Base-by-base conservation (phyloP, 2,888 invertebrate species). In the Drosophila kokeensis region DNA sequence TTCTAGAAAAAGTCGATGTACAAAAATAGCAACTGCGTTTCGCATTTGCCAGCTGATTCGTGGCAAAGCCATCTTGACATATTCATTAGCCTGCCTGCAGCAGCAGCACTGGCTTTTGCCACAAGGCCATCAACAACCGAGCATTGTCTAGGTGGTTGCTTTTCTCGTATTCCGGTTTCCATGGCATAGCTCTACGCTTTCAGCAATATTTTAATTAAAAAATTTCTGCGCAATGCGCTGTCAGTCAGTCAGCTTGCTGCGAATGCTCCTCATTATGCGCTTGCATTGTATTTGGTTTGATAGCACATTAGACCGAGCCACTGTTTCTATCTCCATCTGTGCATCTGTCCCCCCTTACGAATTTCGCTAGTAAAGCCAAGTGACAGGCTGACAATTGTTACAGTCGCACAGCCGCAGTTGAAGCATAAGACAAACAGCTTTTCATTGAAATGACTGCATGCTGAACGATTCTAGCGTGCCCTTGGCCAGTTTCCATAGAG, bases 191-290 rank as follows among this genome's bases (percentile, higher is more conserved):
- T 74, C 75, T 70, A 78, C 66, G 34, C 72, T 66, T 30, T 75
- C 65, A 45, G 78, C 82, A 77, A 86, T 86, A 85, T 86, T 86
- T 86, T 87, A 86, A 87, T 86, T 87, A 83, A 87, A 86, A 81
- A 87, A 79, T 83, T 71, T 75, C 73, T 78, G 73, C 79, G 50
- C 57, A 80, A 73, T 77, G 73, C 73, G 54, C 63, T 76, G 80
- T 53, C 80, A 76, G 61, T 74, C 67, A 63, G 70, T 77, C 63
- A 59, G 65, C 69, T 76, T 53, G 63, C 36, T 29, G 29, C 38
- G n/a, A 38, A 21, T 38, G 66, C 52, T 76, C 67, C 70, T 83
- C 73, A 80, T 80, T 80, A 80, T 77, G 74, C 71, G 77, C 36
- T 48, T 52, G 73, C 76, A 83, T 76, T 86, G 59, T 85, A 67